phyloP scores from a whole-genome alignment of 2,888 invertebrate species.

The Abrostola triplasia region DNA sequence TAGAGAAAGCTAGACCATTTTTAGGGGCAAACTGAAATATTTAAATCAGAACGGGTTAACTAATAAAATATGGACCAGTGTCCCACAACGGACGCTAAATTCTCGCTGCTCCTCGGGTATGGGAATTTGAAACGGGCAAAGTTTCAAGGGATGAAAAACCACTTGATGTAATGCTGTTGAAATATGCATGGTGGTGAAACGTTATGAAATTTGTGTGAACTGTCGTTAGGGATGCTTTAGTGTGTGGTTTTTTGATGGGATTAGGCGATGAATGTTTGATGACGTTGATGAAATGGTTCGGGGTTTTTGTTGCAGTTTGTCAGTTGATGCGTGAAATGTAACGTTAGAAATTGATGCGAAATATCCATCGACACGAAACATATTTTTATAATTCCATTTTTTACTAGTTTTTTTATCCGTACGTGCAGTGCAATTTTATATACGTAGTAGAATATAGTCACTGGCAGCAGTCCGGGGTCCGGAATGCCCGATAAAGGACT shows the following conservation, averaged over 20 bases:
- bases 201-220: slow-evolving; percentile 31
- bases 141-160: slow-evolving; percentile 46
- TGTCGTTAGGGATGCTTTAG: slow-evolving; percentile 25
- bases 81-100: slow-evolving; percentile 40
- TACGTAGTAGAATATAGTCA: no score
- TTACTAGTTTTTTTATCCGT: no score
- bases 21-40: slow-evolving; percentile 28
- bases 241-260: slow-evolving; percentile 4
- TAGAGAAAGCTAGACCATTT: slow-evolving; percentile 2
- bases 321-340: background rate
- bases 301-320: background rate
- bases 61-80: slow-evolving; percentile 48
- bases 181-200: slow-evolving; percentile 32
- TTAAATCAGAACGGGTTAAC: slow-evolving; percentile 28
- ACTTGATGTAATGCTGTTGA: slow-evolving; percentile 37
- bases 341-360: background rate
- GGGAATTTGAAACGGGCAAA: slow-evolving; percentile 42
- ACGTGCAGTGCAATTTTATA: no score
- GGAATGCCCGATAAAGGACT: no score
- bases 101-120: slow-evolving; percentile 24
- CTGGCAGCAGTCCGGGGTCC: no score
- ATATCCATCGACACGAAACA: background rate
- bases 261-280: slow-evolving; percentile 22
- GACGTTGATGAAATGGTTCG: background rate
- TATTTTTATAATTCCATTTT: no score